Evolutionary conservation across 2,797 vertebrate genomes (phyloP).

Genomic region (Hybognathus amarus): DNA sequence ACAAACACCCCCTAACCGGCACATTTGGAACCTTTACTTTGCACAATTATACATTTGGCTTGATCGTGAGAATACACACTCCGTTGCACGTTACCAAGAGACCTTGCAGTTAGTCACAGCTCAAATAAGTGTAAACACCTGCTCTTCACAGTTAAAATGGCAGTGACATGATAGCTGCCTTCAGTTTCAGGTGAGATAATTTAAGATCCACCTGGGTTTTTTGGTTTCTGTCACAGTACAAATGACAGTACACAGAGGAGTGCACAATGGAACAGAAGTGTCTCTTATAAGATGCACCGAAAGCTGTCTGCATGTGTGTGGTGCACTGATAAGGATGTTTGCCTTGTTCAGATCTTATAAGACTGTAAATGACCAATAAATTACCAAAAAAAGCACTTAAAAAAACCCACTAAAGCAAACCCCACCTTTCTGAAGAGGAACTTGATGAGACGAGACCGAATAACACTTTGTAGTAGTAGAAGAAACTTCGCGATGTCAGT

Average conservation of each 20-base stretch:
- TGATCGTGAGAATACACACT: not conserved
- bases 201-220: not conserved
- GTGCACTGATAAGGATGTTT: not conserved
- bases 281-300: not conserved
- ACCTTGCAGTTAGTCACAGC: not conserved
- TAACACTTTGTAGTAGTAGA: no score
- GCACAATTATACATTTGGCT: not conserved
- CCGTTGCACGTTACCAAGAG: not conserved
- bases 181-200: not conserved
- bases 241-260: not conserved
- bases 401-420: not conserved
- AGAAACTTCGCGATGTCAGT: no score
- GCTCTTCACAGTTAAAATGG: conserved; percentile 7
- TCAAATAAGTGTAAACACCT: not conserved
- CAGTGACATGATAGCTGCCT: not conserved
- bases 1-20: no score
- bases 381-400: not conserved
- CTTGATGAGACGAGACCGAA: no score
- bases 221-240: not conserved
- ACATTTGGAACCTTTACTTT: not conserved
- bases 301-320: not conserved
- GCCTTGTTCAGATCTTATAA: not conserved
- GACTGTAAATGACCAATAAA: not conserved
- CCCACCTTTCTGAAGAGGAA: not conserved
- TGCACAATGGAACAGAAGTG: not conserved